Evolutionary conservation across 2,797 vertebrate species (phyloP).

Genomic region (Myotis daubentonii): DNA sequence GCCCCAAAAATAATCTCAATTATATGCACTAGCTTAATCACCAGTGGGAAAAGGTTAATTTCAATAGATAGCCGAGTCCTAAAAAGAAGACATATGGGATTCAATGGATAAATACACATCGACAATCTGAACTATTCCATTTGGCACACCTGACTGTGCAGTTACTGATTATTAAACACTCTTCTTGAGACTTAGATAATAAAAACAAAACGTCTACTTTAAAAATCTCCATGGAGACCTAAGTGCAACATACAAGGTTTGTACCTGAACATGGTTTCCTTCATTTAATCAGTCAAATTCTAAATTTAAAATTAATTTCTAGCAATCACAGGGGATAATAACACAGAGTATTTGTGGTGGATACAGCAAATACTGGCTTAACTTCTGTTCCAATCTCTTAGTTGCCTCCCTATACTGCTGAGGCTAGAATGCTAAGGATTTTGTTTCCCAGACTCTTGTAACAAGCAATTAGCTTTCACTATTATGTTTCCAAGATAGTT

Average conservation of each 20-base stretch:
- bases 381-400: neutral
- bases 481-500: neutral
- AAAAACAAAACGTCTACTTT: neutral
- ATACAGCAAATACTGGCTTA: neutral
- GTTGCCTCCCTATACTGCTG: neutral
- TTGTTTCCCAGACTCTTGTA: conserved; percentile 1
- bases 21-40: neutral
- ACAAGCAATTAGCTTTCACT: neutral
- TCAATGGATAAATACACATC: neutral
- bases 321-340: neutral
- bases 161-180: neutral
- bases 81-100: conserved; percentile 1
- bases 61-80: conserved; percentile 29
- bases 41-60: conserved; percentile 20
- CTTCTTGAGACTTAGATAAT: neutral
- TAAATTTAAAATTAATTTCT: conserved; percentile 24
- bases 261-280: neutral
- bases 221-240: neutral
- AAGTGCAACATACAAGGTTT: neutral
- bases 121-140: neutral
- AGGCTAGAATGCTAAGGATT: neutral
- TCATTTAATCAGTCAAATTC: neutral
- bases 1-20: conserved; percentile 33
- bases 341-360: neutral
- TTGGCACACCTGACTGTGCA: neutral